Evolutionary conservation across 2,888 invertebrate genomes (phyloP).

Genomic region (Euzetes globulus): DNA sequence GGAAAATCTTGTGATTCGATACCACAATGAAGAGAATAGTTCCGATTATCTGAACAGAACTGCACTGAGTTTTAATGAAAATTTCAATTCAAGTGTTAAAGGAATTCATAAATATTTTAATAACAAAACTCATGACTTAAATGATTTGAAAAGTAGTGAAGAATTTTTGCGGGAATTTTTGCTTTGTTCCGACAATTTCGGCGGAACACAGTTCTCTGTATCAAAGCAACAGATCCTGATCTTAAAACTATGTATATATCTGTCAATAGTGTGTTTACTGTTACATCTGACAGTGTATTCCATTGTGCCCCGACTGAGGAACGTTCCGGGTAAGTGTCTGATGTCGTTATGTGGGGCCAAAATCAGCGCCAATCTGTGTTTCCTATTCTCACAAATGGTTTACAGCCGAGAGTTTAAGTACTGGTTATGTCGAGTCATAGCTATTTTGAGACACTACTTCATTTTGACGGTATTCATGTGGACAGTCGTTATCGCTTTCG

Average conservation of each 20-base stretch:
- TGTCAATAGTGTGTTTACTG: conserved; percentile 38
- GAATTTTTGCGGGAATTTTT: background rate
- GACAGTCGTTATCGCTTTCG: background rate
- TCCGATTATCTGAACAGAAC: no score
- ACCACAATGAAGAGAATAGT: no score
- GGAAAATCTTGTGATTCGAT: no score
- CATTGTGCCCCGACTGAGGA: conserved; percentile 45
- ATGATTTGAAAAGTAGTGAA: background rate
- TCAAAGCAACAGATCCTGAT: background rate
- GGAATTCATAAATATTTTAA: no score
- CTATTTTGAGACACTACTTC: background rate
- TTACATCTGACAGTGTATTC: conserved; percentile 42
- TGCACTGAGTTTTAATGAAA: no score
- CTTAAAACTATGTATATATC: conserved; percentile 15
- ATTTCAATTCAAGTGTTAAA: no score
- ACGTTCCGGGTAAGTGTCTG: conserved; percentile 49
- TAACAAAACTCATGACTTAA: no score
- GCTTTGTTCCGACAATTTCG: background rate
- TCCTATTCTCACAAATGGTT: conserved; percentile 47
- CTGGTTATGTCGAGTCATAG: background rate
- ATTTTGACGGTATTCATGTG: background rate
- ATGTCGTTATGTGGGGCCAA: conserved; percentile 51
- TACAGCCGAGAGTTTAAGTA: background rate
- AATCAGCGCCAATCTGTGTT: conserved; percentile 51
- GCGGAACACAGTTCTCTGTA: background rate